Percentiles rank a stretch among this genome's conserved stretches.
Evolutionary conservation across 2,888 invertebrate genomes (phyloP).

Genomic region (Chrysina gloriosa): DNA sequence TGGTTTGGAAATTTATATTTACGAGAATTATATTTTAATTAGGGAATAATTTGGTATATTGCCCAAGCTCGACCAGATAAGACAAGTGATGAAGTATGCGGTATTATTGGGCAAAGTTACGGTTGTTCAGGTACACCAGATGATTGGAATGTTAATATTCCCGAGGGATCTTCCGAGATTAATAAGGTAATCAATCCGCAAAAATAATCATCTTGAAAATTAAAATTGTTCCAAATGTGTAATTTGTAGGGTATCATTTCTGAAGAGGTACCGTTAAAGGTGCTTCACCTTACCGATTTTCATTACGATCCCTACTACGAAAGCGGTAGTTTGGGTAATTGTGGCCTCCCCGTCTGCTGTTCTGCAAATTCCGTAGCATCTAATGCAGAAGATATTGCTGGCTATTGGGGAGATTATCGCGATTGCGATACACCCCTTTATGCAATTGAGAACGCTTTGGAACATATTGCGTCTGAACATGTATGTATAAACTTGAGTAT

Average conservation of each 20-base stretch:
- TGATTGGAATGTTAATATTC: conserved; percentile 54
- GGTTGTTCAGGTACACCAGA: conserved; percentile 55
- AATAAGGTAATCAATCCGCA: conserved; percentile 52
- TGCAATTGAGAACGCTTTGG: conserved; percentile 74
- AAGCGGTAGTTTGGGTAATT: conserved; percentile 74
- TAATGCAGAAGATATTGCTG: conserved; percentile 67
- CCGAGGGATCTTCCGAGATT: conserved; percentile 59
- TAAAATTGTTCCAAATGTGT: neutral
- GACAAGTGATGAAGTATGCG: conserved; percentile 69
- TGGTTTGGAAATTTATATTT: too few species aligned
- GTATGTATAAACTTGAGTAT: conserved; percentile 41
- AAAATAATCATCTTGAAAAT: too few species aligned
- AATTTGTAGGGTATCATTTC: conserved; percentile 40
- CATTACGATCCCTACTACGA: conserved; percentile 83
- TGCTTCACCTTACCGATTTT: conserved; percentile 80
- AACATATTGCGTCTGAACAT: conserved; percentile 61
- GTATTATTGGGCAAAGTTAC: conserved; percentile 68
- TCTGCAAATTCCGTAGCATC: conserved; percentile 67
- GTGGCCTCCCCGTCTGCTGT: conserved; percentile 84
- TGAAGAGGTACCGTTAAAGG: conserved; percentile 44
- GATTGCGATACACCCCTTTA: conserved; percentile 81
- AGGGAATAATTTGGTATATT: conserved; percentile 74
- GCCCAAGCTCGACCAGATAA: conserved; percentile 67
- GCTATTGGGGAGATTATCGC: conserved; percentile 85
- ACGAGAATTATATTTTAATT: too few species aligned